A percentile compares a stretch with the other conserved stretches of the same genome.
phyloP scores from a whole-genome alignment of 2,888 invertebrate species.

The Agrotis segetum region DNA sequence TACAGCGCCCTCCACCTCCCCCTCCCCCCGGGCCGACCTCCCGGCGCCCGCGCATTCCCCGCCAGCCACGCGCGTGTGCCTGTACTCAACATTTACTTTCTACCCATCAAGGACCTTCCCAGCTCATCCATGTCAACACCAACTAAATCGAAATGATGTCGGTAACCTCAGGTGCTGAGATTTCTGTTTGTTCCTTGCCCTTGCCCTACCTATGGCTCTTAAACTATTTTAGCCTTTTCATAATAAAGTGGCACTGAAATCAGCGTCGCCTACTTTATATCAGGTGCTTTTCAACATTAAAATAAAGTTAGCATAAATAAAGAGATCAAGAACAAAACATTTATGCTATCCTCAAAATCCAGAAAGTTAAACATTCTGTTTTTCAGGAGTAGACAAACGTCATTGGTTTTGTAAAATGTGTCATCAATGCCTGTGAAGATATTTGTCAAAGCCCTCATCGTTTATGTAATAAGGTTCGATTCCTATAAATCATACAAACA shows the following conservation, averaged over 20 bases:
- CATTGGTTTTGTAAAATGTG: slow-evolving; percentile 15
- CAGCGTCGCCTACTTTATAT: neutral
- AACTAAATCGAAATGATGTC: slow-evolving; percentile 34
- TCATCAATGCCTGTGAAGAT: slow-evolving; percentile 21
- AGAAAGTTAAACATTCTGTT: slow-evolving; percentile 10
- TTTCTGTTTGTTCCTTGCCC: neutral
- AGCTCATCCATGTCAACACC: slow-evolving; percentile 68
- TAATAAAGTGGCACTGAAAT: slow-evolving; percentile 10
- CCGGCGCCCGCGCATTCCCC: slow-evolving; percentile 59
- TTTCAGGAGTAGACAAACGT: slow-evolving; percentile 16
- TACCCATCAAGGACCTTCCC: slow-evolving; percentile 88
- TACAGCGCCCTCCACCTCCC: slow-evolving; percentile 66
- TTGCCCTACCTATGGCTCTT: neutral
- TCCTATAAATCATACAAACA: slow-evolving; percentile 60
- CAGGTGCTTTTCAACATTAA: neutral
- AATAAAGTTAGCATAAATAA: slow-evolving; percentile 1
- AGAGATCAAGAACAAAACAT: slow-evolving; percentile 7
- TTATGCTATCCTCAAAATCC: slow-evolving; percentile 14
- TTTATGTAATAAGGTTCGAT: slow-evolving; percentile 63
- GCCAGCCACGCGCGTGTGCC: slow-evolving; percentile 73
- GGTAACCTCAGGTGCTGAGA: slow-evolving; percentile 20
- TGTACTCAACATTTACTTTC: slow-evolving; percentile 88
- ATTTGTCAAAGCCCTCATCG: slow-evolving; percentile 50
- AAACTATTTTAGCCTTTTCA: neutral
- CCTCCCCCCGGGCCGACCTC: slow-evolving; percentile 21